Percentiles rank a stretch among this genome's conserved stretches.
These are phyloP conservation scores for Zaprionus inermis DNA, from an alignment of 1,140 invertebrate species.

Conservation along the genomic window DNA sequence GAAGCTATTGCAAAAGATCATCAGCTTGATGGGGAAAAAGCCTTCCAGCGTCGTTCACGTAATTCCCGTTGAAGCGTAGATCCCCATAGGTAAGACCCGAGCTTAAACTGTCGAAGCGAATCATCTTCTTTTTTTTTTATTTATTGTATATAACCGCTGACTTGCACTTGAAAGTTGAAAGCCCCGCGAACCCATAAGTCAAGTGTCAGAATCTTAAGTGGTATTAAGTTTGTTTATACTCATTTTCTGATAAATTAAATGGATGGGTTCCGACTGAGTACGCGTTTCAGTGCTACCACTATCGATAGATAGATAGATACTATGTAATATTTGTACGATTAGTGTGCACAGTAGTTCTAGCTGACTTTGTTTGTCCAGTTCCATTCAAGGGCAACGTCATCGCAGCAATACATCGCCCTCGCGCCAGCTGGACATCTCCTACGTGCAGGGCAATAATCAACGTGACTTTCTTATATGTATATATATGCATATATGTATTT, in stretches of 20 bases:
- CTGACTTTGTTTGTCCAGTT: slow-evolving; percentile 25
- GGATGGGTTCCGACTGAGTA: slow-evolving; percentile 54
- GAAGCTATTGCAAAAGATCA: slow-evolving; percentile 4
- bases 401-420: slow-evolving; percentile 3
- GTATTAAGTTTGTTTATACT: slow-evolving; percentile 64
- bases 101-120: slow-evolving; percentile 6
- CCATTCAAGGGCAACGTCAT: slow-evolving; percentile 38
- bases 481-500: too few relatives aligned
- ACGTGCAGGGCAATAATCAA: slow-evolving; percentile 60
- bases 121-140: slow-evolving; percentile 25
- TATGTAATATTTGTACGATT: slow-evolving; percentile 7
- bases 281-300: slow-evolving; percentile 18
- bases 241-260: slow-evolving; percentile 69
- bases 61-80: not conserved
- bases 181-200: slow-evolving; percentile 47
- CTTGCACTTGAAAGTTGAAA: slow-evolving; percentile 30
- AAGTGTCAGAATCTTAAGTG: slow-evolving; percentile 69
- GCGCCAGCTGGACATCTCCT: slow-evolving; percentile 16
- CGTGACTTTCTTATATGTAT: slow-evolving; percentile 62
- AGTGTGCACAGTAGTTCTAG: slow-evolving; percentile 5
- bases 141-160: slow-evolving; percentile 46
- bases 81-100: slow-evolving; percentile 1
- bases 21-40: not conserved
- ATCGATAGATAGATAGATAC: slow-evolving; percentile 16
- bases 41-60: not conserved